A percentile compares a stretch with the other conserved stretches of the same genome.
phyloP scores from a whole-genome alignment of 2,113 vertebrate genomes.

The Hippocampus zosterae region DNA sequence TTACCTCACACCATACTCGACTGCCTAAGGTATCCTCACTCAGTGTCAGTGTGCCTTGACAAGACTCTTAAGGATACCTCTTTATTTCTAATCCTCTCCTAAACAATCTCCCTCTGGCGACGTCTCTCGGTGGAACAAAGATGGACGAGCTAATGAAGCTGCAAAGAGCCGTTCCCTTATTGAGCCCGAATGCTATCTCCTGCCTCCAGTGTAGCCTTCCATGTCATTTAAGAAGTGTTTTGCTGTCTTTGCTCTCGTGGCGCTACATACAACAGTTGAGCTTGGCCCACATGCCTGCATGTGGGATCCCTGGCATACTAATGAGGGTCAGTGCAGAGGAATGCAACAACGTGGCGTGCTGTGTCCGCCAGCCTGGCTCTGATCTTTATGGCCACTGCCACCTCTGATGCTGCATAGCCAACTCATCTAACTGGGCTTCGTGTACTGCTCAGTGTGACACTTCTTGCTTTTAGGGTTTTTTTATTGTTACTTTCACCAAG shows the following conservation, averaged over 20 bases:
- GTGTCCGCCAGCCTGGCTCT: conserved; percentile 39
- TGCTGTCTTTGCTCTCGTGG: conserved; percentile 28
- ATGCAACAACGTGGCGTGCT: conserved; percentile 36
- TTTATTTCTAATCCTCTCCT: conserved; percentile 48
- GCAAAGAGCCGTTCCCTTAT: conserved; percentile 23
- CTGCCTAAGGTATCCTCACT: conserved; percentile 26
- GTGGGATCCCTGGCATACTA: conserved; percentile 61
- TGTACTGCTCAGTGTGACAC: conserved; percentile 10
- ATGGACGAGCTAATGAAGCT: conserved; percentile 43
- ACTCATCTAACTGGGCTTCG: conserved; percentile 30
- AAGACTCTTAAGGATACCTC: conserved; percentile 33
- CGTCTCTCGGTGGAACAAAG: conserved; percentile 17
- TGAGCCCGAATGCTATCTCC: conserved; percentile 19
- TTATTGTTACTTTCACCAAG: neutral
- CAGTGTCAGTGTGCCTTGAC: conserved; percentile 32
- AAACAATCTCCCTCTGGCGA: conserved; percentile 41
- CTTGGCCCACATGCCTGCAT: conserved; percentile 61
- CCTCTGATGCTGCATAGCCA: conserved; percentile 39
- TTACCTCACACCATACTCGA: conserved; percentile 32
- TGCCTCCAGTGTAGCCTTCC: conserved; percentile 14
- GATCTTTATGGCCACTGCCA: conserved; percentile 33
- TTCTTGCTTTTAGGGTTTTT: neutral
- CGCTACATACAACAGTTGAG: conserved; percentile 57
- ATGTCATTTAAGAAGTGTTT: conserved; percentile 34
- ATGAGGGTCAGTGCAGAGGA: conserved; percentile 50